Evolutionary conservation across 2,888 invertebrate species (phyloP).

Genomic region (Onthophagus sagittarius): DNA sequence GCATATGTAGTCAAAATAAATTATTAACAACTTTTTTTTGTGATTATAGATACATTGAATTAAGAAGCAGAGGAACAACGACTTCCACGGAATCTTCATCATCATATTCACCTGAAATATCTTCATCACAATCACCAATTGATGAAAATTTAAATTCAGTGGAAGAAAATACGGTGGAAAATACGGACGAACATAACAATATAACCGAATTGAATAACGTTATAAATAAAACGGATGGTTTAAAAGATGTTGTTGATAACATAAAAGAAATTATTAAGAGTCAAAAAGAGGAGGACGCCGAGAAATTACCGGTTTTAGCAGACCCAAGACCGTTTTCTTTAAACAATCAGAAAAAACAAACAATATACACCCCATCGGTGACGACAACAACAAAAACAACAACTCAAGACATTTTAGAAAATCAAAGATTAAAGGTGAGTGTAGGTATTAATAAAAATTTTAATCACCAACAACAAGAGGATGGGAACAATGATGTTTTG

Average conservation of each 20-base stretch:
- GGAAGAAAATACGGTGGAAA: constrained; percentile 18
- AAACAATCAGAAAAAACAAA: constrained; percentile 22
- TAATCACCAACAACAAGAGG: constrained; percentile 12
- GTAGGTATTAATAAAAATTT: constrained; percentile 16
- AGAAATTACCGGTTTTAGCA: constrained; percentile 35
- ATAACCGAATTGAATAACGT: not conserved
- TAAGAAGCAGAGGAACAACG: constrained; percentile 25
- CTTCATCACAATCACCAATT: not conserved
- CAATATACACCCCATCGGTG: constrained; percentile 28
- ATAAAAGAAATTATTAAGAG: constrained; percentile 1
- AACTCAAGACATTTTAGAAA: constrained; percentile 21
- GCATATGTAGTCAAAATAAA: not conserved
- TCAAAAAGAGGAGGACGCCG: not conserved
- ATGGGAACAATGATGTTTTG: constrained; percentile 14
- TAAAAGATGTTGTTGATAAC: not conserved
- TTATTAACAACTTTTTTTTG: not conserved
- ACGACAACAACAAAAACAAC: constrained; percentile 21
- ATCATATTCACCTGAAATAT: not conserved
- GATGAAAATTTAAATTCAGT: constrained; percentile 17
- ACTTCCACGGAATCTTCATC: not conserved
- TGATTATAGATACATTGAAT: constrained; percentile 27
- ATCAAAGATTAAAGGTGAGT: not conserved
- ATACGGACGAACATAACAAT: constrained; percentile 4
- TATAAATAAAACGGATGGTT: not conserved
- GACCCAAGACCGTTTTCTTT: constrained; percentile 42